A percentile compares a stretch with the other conserved stretches of the same genome.
Conservation (phyloP, 2,113 vertebrate species). For the Chauna torquata region DNA sequence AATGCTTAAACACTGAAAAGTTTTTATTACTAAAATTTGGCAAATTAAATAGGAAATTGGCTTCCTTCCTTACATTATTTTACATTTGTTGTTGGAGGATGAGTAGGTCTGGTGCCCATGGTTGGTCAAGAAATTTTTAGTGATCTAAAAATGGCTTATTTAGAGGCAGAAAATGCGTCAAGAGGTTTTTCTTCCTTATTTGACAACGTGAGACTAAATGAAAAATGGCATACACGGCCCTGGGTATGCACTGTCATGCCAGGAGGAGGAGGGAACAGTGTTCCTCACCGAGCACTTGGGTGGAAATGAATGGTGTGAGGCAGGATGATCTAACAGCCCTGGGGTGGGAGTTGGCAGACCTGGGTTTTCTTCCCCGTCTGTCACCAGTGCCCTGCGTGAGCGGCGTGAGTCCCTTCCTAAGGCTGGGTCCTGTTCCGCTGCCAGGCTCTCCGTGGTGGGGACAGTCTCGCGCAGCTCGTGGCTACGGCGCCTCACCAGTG, state of each 20-base stretch:
- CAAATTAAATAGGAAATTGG: neutral
- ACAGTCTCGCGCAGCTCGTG: fast-evolving
- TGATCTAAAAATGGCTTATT: neutral
- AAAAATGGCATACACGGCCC: neutral
- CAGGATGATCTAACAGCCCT: neutral
- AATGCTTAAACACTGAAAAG: neutral
- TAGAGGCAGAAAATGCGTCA: neutral
- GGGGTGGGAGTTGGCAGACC: neutral
- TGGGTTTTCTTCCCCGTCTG: neutral
- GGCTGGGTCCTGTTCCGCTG: neutral
- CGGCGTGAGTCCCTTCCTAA: neutral
- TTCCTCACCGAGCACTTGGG: neutral
- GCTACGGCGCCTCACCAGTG: no score
- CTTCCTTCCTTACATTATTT: neutral
- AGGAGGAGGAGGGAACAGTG: neutral
- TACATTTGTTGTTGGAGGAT: neutral
- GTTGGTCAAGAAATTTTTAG: neutral
- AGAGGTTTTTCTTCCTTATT: neutral
- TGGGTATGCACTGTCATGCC: neutral
- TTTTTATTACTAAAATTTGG: neutral
- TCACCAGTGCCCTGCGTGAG: neutral
- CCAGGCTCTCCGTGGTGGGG: fast-evolving
- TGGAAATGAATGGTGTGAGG: neutral
- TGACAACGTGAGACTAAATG: neutral
- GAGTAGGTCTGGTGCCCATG: neutral